Evolutionary conservation across 2,113 vertebrate species (phyloP), one percentile per base, ranked within the genome.

Genomic region (Hyperoodon ampullatus): DNA sequence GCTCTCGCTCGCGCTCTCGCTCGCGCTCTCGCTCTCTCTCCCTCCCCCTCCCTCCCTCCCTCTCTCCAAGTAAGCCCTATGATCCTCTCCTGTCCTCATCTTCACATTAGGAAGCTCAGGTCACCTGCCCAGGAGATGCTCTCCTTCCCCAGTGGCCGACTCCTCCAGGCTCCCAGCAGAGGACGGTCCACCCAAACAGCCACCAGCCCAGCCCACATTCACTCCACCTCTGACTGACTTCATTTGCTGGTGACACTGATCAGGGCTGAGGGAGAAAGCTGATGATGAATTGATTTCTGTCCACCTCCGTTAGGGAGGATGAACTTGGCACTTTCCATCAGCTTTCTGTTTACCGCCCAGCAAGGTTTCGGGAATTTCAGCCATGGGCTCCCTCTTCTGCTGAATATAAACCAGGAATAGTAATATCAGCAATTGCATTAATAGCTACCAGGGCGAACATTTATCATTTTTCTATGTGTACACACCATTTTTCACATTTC

Each of bases 1-100:
- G 4, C 3, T 39, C 63, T 23, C 33, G 11, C 12, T 14, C 10
- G 16, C 55, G 0, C 18, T 4, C 19, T 7, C 10, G 33, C 21
- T 1, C 24, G 6, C 13, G 4, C 9, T 35, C 19, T 14, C 26
- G 30, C 7, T 12, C 8, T 50, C 14, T 58, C 14, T 28, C 13
- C 6, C 14, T 66, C 0, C n/a, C 13, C 8, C 3, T 39, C 63
- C 30, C 33, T 15, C 12, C 19, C 10, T 30, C 55, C 1, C 18
- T 6, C 19, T 7, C 10, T 39, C 19, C 53, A 68, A 42, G 60
- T 80, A 85, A 83, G 2, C 30, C 33, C 4, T 39, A 9, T 30
- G 39, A 39, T 66, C 18, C 18, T 18, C 10, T 30, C 15, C 11
- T 66, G n/a, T 4, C 21, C 33, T 10, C 61, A 77, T 50, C 18